Conservation (phyloP, 92 coral and sea anemone species). For the Actinostola sp. region DNA sequence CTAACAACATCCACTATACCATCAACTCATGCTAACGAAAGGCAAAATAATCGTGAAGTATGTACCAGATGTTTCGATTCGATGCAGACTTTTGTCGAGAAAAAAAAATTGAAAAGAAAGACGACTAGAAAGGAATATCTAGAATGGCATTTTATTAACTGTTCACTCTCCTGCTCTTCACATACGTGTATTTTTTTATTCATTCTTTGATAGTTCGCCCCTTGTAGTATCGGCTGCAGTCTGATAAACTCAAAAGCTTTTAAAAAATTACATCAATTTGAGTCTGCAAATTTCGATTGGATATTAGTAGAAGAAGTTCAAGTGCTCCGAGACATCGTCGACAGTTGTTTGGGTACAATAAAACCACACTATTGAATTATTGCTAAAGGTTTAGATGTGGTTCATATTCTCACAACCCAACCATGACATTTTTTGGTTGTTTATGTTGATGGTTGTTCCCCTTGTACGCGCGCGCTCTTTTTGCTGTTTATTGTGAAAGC, state of each 20-base stretch:
- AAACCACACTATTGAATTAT: conserved; percentile 3
- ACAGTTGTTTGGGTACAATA: not conserved
- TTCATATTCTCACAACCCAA: too few relatives aligned
- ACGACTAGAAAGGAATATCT: not conserved
- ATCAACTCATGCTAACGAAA: not conserved
- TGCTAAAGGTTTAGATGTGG: too few relatives aligned
- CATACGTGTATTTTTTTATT: not conserved
- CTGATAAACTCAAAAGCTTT: conserved; percentile 22
- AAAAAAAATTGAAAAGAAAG: not conserved
- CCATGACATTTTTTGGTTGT: too few relatives aligned
- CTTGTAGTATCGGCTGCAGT: conserved; percentile 5
- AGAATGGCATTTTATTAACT: not conserved
- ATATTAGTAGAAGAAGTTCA: not conserved
- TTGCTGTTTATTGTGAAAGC: too few relatives aligned
- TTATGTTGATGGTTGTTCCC: too few relatives aligned
- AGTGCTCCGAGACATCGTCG: not conserved
- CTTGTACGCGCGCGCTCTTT: too few relatives aligned
- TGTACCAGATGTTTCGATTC: conserved; percentile 1
- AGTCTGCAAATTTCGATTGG: conserved; percentile 2
- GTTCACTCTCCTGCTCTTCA: not conserved
- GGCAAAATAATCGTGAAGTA: conserved; percentile 18
- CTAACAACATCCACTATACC: conserved; percentile 19
- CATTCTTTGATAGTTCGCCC: not conserved
- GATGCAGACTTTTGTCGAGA: too few relatives aligned
- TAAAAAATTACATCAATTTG: conserved; percentile 34